Evolutionary conservation across 2,888 invertebrate species (phyloP), one percentile per base, ranked within the genome.

Genomic region (Heliconius sara): DNA sequence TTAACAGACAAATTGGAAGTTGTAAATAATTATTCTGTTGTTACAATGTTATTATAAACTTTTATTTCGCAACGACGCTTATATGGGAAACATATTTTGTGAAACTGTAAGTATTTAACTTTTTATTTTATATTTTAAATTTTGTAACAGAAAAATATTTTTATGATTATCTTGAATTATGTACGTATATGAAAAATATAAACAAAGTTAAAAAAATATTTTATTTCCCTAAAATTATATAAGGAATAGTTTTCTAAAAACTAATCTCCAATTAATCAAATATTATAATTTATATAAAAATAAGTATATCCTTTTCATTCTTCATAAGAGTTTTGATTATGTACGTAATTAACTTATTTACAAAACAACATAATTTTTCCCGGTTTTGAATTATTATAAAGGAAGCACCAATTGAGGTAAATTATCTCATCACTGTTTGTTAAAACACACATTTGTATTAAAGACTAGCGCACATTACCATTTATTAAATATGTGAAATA

Each of bases 31-130:
- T 78, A 78, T 80, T 80, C 74, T 77, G 57, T 76, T 77, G 63
- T 70, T 70, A 52, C 72, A 34, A 83, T 81, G 83, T 81, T 78
- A 75, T 80, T 67, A 57, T 80, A 80, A 84, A 76, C 81, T 83
- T 81, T 79, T 73, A 73, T 78, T 81, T 70, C 57, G 72, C 68
- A 79, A 83, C 74, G 72, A 71, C 52, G 66, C 73, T 83, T 84
- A 79, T 84, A 84, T 84, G 84, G 84, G 80, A 84, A 82, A 81
- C 71, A 80, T 74, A 78, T 73, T 80, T 83, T 79, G 71, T 76
- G 71, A 81, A 83, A 80, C 81, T 83, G 84, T 84, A 76, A 83
- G 84, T 83, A 47, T 39, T n/a, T 71, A 30, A 70, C 52, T 34
- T 70, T 77, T 71, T 72, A 63, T 73, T 76, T 25, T 63, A 63